Evolutionary conservation across 2,888 invertebrate species (phyloP), one percentile per base, ranked within the genome.

Genomic region (Erebia aethiops): DNA sequence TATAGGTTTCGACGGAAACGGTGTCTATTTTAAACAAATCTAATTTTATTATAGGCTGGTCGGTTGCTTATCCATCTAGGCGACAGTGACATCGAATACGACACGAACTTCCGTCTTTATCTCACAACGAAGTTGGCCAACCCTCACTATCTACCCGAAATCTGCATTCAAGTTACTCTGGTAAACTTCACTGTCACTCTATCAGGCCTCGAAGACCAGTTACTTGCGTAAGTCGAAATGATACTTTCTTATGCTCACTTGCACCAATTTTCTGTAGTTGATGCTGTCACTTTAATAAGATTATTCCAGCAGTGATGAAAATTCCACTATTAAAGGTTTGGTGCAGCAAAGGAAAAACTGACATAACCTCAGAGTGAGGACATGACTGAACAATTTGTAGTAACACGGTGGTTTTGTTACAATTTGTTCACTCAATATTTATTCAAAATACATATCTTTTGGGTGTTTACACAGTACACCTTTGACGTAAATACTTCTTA

Each of bases 151-250:
- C 89, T 98, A 74, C 98, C 98, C 0, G 98, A 98, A 77, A 95
- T 98, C 74, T 98, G 98, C 82, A 98, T 98, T 72, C 97, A 98
- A 93, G 98, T 98, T 1, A 98, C 98, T 0, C 94, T 99, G 13
- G 96, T 99, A 9, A 98, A 99, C 90, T 99, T 99, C 84, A 97
- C 98, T 67, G 98, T 98, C 51, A 98, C 98, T 0, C 95, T 96
- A 0, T 96, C 96, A 60, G 98, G 98, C 4, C 92, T 99, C 3
- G 98, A 98, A 86, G 98, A 98, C 87, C 98, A 98, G 84, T 90
- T 99, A 54, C 91, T 98, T 56, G 97, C 97, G 98, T 96, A 94
- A 96, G 94, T 67, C 26, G 13, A 65, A 54, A 54, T 11, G n/a
- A 13, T 46, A 1, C 11, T 4, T 46, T 61, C 8, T 46, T 21